These are phyloP conservation scores for Stegastes partitus DNA, from an alignment of 2,113 vertebrate genomes.

Conservation along the genomic window DNA sequence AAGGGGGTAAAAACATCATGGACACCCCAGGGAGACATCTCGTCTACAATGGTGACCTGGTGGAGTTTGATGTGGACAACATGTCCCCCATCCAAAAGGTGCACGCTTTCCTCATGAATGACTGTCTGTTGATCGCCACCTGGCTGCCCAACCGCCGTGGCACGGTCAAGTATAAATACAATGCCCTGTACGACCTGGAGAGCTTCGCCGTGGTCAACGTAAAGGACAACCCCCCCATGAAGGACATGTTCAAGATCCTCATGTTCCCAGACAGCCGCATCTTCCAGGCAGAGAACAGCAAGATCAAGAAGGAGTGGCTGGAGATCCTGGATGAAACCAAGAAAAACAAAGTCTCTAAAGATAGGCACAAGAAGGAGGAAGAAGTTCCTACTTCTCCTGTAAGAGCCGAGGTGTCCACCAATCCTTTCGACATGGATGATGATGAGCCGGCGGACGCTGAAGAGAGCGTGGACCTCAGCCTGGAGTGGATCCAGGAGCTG, in stretches of 20 bases:
- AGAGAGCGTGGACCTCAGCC: constrained; percentile 89
- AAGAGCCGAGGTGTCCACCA: constrained; percentile 82
- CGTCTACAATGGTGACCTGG: constrained; percentile 96
- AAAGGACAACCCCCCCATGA: constrained; percentile 98
- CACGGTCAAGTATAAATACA: constrained; percentile 91
- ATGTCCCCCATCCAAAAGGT: constrained; percentile 96
- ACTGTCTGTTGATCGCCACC: constrained; percentile 94
- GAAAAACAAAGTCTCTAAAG: constrained; percentile 90
- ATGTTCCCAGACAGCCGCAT: constrained; percentile 98
- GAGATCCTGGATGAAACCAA: constrained; percentile 97
- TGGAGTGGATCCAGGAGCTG: constrained; percentile 97
- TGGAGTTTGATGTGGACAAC: constrained; percentile 95
- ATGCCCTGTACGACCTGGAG: constrained; percentile 93
- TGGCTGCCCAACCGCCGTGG: constrained; percentile 93
- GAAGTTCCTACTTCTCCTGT: constrained; percentile 82
- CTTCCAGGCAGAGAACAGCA: constrained; percentile 98
- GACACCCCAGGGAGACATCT: constrained; percentile 95
- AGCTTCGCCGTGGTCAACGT: constrained; percentile 96
- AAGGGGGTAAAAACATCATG: constrained; percentile 95
- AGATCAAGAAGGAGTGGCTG: constrained; percentile 98
- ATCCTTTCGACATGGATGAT: constrained; percentile 89
- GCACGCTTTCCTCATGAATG: constrained; percentile 98
- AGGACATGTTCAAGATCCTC: constrained; percentile 99
- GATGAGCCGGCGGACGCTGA: constrained; percentile 70
- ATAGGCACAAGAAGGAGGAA: constrained; percentile 90